Evolutionary conservation across 2,888 invertebrate genomes (phyloP).

Genomic region (Cheilosia urbana): DNA sequence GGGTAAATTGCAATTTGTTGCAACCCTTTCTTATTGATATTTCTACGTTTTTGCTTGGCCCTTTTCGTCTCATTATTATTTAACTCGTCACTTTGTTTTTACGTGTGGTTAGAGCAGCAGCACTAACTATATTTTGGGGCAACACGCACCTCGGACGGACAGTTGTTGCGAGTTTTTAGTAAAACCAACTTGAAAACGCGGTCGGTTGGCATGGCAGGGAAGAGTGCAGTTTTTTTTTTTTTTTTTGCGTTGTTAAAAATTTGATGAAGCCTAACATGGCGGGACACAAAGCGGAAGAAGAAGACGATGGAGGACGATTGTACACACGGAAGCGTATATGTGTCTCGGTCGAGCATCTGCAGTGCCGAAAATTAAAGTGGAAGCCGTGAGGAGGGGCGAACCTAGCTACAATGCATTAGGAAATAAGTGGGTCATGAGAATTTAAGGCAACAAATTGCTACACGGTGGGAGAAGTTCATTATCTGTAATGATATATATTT

Average conservation of each 20-base stretch:
- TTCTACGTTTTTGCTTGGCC: constrained; percentile 21
- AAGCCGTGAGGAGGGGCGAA: constrained; percentile 19
- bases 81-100: constrained; percentile 58
- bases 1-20: constrained; percentile 72
- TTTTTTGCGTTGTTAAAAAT: constrained; percentile 12
- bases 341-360: constrained; percentile 42
- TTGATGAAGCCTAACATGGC: constrained; percentile 10
- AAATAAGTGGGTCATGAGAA: constrained; percentile 34
- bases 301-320: constrained; percentile 17
- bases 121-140: constrained; percentile 46
- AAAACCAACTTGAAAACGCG: constrained; percentile 42
- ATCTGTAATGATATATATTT: constrained; percentile 18
- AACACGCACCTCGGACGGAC: constrained; percentile 59
- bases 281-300: constrained; percentile 15
- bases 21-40: constrained; percentile 64
- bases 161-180: constrained; percentile 65
- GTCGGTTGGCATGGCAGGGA: background rate
- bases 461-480: constrained; percentile 13
- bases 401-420: constrained; percentile 17
- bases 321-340: background rate
- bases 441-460: constrained; percentile 5
- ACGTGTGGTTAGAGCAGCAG: constrained; percentile 11
- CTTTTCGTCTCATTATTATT: constrained; percentile 45
- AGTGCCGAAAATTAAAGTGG: constrained; percentile 10
- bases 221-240: background rate